phyloP scores from a whole-genome alignment of 2,113 vertebrate genomes.

The Casuarius casuarius region DNA sequence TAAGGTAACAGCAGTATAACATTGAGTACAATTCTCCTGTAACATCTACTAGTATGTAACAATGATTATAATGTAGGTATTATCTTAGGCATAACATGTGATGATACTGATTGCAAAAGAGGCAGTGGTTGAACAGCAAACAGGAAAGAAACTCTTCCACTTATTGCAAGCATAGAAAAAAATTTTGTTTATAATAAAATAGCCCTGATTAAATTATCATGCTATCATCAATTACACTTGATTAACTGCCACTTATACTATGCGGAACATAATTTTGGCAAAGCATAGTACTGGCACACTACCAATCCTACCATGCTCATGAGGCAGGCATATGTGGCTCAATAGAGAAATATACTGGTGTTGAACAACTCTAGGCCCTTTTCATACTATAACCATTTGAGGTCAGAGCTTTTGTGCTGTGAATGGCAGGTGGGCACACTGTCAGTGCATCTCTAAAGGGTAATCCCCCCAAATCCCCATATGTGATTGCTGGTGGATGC shows the following conservation, averaged over 20 bases:
- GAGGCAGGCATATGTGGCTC: background rate
- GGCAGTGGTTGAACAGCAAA: background rate
- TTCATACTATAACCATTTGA: background rate
- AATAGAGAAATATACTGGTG: background rate
- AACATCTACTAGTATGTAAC: background rate
- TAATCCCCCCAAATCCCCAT: background rate
- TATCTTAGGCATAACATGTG: background rate
- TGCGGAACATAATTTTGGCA: background rate
- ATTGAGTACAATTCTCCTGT: background rate
- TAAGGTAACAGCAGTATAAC: background rate
- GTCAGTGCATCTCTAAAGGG: background rate
- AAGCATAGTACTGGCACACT: background rate
- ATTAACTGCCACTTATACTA: background rate
- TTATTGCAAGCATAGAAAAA: background rate
- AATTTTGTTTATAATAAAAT: background rate
- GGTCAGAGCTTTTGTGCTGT: background rate
- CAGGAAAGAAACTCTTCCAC: background rate
- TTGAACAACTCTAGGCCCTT: background rate
- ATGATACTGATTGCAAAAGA: background rate
- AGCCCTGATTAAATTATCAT: background rate
- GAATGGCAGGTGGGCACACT: background rate
- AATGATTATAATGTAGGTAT: background rate
- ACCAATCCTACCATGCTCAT: rapidly evolving
- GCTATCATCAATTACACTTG: background rate
- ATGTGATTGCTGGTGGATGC: background rate